Evolutionary conservation across 2,888 invertebrate species (phyloP).

Genomic region (Hypercompe scribonia): DNA sequence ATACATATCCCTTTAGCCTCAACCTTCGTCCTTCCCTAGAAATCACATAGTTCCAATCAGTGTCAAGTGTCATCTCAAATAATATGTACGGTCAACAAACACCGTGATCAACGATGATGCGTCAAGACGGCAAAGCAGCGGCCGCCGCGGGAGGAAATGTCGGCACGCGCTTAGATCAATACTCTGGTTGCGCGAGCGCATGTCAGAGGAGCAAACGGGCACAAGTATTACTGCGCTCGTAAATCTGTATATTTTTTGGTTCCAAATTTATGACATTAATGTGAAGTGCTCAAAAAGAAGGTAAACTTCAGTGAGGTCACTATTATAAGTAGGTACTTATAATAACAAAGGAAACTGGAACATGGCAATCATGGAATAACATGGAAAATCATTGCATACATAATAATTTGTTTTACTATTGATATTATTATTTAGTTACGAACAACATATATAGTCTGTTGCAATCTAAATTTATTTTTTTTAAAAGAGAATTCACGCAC

Average conservation of each 20-base stretch:
- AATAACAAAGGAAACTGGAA: too few species aligned
- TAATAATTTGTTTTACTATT: not conserved
- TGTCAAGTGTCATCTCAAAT: conserved; percentile 54
- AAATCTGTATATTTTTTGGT: too few species aligned
- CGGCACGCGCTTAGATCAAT: conserved; percentile 57
- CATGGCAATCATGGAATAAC: too few species aligned
- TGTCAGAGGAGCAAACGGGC: conserved; percentile 21
- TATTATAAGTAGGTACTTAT: too few species aligned
- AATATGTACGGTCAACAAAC: conserved; percentile 54
- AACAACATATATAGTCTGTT: too few species aligned
- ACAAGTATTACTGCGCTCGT: not conserved
- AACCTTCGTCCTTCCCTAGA: conserved; percentile 37
- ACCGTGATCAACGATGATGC: conserved; percentile 56
- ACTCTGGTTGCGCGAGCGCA: conserved; percentile 23
- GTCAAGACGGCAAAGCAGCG: conserved; percentile 27
- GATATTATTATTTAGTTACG: too few species aligned
- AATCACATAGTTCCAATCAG: conserved; percentile 47
- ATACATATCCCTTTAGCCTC: conserved; percentile 6
- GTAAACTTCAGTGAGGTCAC: not conserved
- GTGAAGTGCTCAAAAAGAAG: not conserved
- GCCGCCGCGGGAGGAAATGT: conserved; percentile 43
- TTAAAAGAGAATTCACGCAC: too few species aligned
- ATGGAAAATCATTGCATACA: not conserved
- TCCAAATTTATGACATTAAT: too few species aligned
- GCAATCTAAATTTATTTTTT: too few species aligned